phyloP scores from a whole-genome alignment of 2,888 invertebrate genomes.

The Leptogaster cylindrica region DNA sequence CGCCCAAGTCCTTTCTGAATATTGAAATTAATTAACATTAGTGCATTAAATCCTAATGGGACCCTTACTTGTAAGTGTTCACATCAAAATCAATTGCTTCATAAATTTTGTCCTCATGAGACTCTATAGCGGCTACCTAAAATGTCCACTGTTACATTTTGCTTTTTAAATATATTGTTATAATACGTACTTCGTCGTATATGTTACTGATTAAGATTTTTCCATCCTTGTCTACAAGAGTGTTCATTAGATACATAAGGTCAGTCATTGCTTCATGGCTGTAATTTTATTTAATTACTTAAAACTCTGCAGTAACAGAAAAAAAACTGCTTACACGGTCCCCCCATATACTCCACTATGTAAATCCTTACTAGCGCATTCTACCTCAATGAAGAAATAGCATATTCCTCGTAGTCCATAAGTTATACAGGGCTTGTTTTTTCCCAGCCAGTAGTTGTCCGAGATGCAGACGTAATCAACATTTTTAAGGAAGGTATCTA shows the following conservation, averaged over 20 bases:
- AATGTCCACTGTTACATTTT: no score
- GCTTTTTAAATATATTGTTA: slow-evolving; percentile 58
- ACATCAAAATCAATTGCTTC: slow-evolving; percentile 86
- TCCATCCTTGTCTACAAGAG: slow-evolving; percentile 85
- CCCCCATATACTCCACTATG: slow-evolving; percentile 98
- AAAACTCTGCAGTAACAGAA: background rate
- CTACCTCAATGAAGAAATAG: slow-evolving; percentile 87
- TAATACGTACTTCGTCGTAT: slow-evolving; percentile 73
- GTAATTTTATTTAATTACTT: slow-evolving; percentile 55
- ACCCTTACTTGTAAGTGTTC: slow-evolving; percentile 71
- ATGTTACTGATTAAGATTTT: slow-evolving; percentile 84
- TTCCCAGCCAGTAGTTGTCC: slow-evolving; percentile 98
- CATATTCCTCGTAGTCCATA: slow-evolving; percentile 94
- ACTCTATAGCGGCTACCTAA: slow-evolving; percentile 67
- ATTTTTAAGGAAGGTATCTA: slow-evolving; percentile 74
- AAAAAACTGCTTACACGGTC: slow-evolving; percentile 71
- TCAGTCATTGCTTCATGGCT: slow-evolving; percentile 87
- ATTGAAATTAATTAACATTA: slow-evolving; percentile 46
- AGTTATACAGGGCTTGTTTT: slow-evolving; percentile 94
- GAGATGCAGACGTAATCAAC: slow-evolving; percentile 97
- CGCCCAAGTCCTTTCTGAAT: slow-evolving; percentile 70
- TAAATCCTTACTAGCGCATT: slow-evolving; percentile 89
- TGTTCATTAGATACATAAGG: slow-evolving; percentile 82
- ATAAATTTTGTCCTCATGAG: slow-evolving; percentile 76
- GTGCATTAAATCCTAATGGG: background rate